Evolutionary conservation across 2,797 vertebrate genomes (phyloP).

Genomic region (Notamacropus eugenii): DNA sequence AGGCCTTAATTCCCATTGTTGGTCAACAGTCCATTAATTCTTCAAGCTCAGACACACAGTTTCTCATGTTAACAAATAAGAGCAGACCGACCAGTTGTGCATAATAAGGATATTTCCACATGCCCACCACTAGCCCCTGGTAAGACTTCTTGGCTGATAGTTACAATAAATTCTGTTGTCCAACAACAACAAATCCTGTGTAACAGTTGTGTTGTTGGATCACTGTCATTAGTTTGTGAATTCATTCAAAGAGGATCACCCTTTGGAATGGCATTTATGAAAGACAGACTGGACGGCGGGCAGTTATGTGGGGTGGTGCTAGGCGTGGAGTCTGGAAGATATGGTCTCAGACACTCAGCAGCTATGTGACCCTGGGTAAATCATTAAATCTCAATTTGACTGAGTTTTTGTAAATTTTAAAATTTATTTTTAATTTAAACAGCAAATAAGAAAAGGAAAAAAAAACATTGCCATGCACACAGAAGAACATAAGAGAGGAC

Average conservation of each 20-base stretch:
- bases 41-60: not conserved
- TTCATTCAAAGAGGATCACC: not conserved
- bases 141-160: not conserved
- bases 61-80: not conserved
- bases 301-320: not conserved
- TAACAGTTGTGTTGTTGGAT: not conserved
- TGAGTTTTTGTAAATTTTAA: not conserved
- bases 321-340: not conserved
- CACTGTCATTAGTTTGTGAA: not conserved
- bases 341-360: not conserved
- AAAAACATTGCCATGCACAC: too few relatives aligned
- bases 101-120: not conserved
- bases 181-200: not conserved
- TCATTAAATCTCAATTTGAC: not conserved
- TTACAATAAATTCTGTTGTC: not conserved
- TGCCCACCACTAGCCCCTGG: not conserved
- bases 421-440: too few relatives aligned
- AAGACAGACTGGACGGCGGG: not conserved
- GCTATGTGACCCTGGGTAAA: not conserved
- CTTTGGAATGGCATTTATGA: not conserved
- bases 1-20: not conserved
- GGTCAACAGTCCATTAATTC: not conserved
- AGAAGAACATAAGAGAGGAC: too few relatives aligned
- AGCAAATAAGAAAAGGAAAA: too few relatives aligned
- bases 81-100: not conserved